Percentiles rank a stretch among this genome's conserved stretches.
These are phyloP conservation scores for Diuraphis noxia DNA, from an alignment of 1,140 invertebrate species.

Conservation along the genomic window DNA sequence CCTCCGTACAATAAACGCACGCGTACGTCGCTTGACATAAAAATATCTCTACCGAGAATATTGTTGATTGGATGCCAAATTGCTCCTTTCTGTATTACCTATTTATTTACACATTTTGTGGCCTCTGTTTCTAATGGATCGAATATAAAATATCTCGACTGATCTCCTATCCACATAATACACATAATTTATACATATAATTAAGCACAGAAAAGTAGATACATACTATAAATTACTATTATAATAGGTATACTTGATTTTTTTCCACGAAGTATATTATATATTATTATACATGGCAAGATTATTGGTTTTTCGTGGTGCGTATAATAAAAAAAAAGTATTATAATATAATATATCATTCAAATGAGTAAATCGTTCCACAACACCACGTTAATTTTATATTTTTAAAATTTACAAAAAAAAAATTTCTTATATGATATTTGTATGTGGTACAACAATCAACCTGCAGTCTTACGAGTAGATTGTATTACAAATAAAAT, in stretches of 20 bases:
- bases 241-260: background rate
- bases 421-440: no score
- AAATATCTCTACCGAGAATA: background rate
- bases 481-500: background rate
- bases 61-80: background rate
- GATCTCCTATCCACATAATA: background rate
- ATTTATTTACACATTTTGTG: background rate
- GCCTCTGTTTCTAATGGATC: background rate
- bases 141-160: background rate
- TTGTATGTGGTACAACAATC: background rate
- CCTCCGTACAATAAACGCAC: background rate
- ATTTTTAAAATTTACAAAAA: background rate
- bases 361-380: background rate
- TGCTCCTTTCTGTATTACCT: background rate
- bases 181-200: background rate
- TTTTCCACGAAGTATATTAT: no score
- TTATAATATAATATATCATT: background rate
- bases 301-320: background rate
- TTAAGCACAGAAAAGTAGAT: no score
- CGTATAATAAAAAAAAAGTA: background rate
- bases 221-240: background rate
- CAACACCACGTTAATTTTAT: background rate
- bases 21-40: background rate
- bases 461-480: background rate
- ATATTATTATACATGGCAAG: background rate